A percentile compares a stretch with the other conserved stretches of the same genome.
Conservation (phyloP, 2,797 vertebrate genomes). For the Atherinosoma microstoma region DNA sequence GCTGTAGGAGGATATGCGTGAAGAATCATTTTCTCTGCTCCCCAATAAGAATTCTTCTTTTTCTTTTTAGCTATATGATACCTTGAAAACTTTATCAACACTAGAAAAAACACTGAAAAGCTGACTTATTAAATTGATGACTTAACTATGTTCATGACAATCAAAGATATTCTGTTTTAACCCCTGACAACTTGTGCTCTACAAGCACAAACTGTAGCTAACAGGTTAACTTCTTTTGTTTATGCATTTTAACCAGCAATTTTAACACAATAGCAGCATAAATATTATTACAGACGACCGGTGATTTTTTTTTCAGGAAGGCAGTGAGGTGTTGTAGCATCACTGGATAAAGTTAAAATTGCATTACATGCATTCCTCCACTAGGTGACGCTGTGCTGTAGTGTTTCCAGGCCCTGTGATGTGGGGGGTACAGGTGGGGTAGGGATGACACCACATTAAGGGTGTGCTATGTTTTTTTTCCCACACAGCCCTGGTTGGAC, state of each 20-base stretch:
- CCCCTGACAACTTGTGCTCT: background rate
- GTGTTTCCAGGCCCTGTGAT: slow-evolving; percentile 62
- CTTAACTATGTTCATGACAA: background rate
- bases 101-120: background rate
- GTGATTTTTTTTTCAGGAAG: background rate
- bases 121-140: background rate
- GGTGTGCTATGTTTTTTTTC: slow-evolving; percentile 29
- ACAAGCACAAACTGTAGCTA: slow-evolving; percentile 8
- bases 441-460: slow-evolving; percentile 39
- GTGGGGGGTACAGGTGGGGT: slow-evolving; percentile 65
- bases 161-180: background rate
- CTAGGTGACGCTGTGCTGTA: slow-evolving; percentile 74
- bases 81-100: slow-evolving; percentile 7
- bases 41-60: no score
- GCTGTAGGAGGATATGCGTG: no score
- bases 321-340: background rate
- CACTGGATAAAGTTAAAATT: slow-evolving; percentile 8
- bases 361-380: slow-evolving; percentile 62
- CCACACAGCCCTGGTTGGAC: slow-evolving; percentile 14
- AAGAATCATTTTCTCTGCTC: background rate
- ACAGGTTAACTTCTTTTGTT: background rate
- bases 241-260: background rate
- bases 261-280: background rate
- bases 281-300: background rate
- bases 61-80: background rate